These are phyloP conservation scores for Rhadina sibilatrix DNA, from an alignment of 2,113 vertebrate species.

Conservation along the genomic window DNA sequence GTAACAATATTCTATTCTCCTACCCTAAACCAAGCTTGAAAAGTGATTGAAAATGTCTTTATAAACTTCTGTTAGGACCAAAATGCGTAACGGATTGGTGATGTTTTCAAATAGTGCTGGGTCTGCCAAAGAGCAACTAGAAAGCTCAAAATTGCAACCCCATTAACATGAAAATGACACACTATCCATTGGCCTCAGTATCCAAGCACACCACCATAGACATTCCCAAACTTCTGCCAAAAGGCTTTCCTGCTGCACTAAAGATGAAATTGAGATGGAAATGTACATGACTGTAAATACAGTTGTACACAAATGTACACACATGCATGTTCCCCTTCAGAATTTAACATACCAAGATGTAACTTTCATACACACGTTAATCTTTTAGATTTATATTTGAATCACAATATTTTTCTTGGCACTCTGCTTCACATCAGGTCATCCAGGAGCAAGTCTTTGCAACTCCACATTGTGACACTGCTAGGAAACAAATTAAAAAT, in stretches of 20 bases:
- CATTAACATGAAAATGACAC: background rate
- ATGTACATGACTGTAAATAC: background rate
- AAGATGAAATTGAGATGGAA: background rate
- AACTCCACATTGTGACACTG: background rate
- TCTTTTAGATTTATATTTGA: background rate
- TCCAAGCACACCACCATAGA: background rate
- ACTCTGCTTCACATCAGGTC: background rate
- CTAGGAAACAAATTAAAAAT: background rate
- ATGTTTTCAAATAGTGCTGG: background rate
- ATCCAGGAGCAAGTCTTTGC: background rate
- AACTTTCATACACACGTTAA: background rate
- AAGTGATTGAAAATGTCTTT: background rate
- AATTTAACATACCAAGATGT: background rate
- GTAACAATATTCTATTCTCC: background rate
- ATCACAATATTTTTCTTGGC: background rate
- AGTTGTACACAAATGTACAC: background rate
- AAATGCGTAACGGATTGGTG: fast-evolving
- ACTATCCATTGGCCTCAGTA: background rate
- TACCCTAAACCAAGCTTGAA: background rate
- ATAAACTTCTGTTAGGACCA: background rate
- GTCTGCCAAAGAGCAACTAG: background rate
- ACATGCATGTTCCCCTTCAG: background rate
- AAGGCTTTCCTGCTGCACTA: background rate
- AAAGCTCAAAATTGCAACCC: background rate
- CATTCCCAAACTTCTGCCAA: background rate